These are phyloP conservation scores for Microtus ochrogaster DNA, from an alignment of 2,113 vertebrate genomes.

Conservation along the genomic window DNA sequence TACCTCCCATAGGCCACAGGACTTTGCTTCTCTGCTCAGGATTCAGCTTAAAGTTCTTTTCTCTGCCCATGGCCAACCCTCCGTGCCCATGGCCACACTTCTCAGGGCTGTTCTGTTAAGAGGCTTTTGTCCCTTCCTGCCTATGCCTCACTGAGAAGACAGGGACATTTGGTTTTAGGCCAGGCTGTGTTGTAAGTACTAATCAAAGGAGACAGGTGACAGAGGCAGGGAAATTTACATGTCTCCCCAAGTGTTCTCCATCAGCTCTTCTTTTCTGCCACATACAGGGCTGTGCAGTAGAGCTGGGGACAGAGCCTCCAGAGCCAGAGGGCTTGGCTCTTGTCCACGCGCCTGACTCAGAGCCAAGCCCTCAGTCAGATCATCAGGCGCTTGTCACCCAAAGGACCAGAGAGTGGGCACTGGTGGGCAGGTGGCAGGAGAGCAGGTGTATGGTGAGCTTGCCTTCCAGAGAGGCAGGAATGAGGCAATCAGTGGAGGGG, in stretches of 20 bases:
- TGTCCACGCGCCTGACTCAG: rapidly evolving
- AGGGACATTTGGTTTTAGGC: neutral
- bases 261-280: neutral
- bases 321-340: neutral
- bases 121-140: neutral
- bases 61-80: neutral
- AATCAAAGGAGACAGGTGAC: neutral
- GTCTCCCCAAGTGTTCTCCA: neutral
- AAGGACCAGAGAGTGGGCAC: neutral
- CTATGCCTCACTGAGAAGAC: neutral
- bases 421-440: neutral
- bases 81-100: neutral
- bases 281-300: neutral
- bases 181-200: neutral
- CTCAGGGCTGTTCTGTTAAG: neutral
- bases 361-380: neutral
- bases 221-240: neutral
- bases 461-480: neutral
- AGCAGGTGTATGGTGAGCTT: neutral
- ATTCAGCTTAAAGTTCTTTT: neutral
- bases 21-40: neutral
- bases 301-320: neutral
- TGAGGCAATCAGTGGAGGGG: neutral
- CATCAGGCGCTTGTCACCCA: rapidly evolving
- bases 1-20: neutral